Percentiles rank a stretch among this genome's conserved stretches.
Conservation (phyloP, 2,797 vertebrate genomes). For the Apogon hyalosoma region DNA sequence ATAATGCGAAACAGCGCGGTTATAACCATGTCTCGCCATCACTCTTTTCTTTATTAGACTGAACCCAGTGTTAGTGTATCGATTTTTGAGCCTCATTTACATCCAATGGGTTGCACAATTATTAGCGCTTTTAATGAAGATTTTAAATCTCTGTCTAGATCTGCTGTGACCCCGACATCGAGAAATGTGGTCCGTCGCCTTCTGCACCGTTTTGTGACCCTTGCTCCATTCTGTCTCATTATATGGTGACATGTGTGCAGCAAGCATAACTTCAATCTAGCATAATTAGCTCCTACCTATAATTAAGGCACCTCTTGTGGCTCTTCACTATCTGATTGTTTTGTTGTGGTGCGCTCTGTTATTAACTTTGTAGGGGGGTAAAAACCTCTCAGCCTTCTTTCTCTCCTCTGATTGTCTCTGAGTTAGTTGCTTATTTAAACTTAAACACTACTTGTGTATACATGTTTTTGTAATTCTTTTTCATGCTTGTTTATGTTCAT, state of each 20-base stretch:
- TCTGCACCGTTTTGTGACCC: constrained; percentile 37
- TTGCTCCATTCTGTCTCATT: constrained; percentile 69
- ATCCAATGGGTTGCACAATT: constrained; percentile 56
- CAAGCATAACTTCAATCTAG: constrained; percentile 63
- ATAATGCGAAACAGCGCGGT: constrained; percentile 51
- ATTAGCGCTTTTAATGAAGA: constrained; percentile 63
- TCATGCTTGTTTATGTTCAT: constrained; percentile 14
- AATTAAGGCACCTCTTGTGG: constrained; percentile 69
- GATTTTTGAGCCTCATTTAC: constrained; percentile 68
- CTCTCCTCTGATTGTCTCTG: constrained; percentile 34
- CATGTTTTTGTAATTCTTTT: constrained; percentile 32
- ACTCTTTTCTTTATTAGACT: constrained; percentile 57
- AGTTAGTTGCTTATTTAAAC: constrained; percentile 20
- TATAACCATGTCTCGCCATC: constrained; percentile 59
- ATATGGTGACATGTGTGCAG: constrained; percentile 55
- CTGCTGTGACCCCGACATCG: constrained; percentile 35
- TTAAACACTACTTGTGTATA: constrained; percentile 21
- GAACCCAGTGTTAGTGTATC: constrained; percentile 33
- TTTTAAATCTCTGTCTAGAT: constrained; percentile 51
- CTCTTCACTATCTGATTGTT: constrained; percentile 66
- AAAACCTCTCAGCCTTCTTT: constrained; percentile 8
- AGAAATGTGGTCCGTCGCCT: constrained; percentile 40
- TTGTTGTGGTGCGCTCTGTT: constrained; percentile 50
- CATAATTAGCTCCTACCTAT: constrained; percentile 72
- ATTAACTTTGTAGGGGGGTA: constrained; percentile 54